These are phyloP conservation scores for Helarctos malayanus DNA, from an alignment of 2,797 vertebrate genomes.

Conservation along the genomic window DNA sequence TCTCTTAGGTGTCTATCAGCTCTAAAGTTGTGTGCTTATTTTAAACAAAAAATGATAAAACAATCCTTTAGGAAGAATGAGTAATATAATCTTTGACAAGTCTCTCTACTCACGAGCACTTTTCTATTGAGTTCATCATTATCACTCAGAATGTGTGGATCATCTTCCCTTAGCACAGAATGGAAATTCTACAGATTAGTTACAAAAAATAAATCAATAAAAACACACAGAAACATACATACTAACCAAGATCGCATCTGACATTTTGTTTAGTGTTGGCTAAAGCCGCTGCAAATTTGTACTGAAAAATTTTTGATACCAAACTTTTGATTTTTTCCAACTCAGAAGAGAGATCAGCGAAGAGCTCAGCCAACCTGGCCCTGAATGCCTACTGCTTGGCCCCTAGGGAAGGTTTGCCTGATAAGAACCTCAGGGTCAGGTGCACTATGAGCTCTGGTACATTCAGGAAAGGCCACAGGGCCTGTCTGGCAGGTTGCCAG, in stretches of 20 bases:
- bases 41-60: constrained; percentile 30
- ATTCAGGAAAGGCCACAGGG: constrained; percentile 17
- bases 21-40: neutral
- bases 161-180: constrained; percentile 29
- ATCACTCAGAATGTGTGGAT: neutral
- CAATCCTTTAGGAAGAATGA: neutral
- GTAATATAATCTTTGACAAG: neutral
- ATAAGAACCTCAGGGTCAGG: neutral
- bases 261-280: neutral
- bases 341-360: neutral
- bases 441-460: neutral
- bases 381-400: neutral
- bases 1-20: neutral
- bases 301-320: neutral
- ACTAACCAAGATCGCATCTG: neutral
- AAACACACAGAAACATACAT: neutral
- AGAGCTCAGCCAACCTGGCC: neutral
- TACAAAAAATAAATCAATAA: constrained; percentile 9
- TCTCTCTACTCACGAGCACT: neutral
- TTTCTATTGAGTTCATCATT: constrained; percentile 4
- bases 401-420: neutral
- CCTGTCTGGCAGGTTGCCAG: neutral
- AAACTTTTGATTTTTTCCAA: constrained; percentile 28
- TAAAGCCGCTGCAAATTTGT: neutral
- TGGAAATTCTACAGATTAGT: neutral